Evolutionary conservation across 2,797 vertebrate genomes (phyloP).

Genomic region (Tauraco hartlaubi): DNA sequence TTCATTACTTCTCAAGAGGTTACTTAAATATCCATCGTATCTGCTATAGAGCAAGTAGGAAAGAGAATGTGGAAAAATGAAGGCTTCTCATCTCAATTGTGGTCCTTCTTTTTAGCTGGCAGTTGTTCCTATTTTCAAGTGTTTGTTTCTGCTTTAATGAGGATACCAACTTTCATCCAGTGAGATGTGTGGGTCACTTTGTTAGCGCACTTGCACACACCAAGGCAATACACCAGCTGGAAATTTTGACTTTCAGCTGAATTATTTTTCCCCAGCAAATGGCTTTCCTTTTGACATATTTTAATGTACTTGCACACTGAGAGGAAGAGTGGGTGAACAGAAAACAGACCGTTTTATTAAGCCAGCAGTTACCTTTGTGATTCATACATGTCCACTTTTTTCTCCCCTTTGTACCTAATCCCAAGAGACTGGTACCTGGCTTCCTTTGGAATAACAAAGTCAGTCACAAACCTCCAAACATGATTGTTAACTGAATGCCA

Average conservation of each 20-base stretch:
- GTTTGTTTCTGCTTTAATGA: constrained; percentile 88
- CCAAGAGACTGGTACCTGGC: constrained; percentile 84
- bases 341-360: constrained; percentile 88
- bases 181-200: constrained; percentile 81
- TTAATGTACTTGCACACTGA: constrained; percentile 88
- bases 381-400: constrained; percentile 82
- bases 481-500: constrained; percentile 86
- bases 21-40: constrained; percentile 51
- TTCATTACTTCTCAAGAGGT: constrained; percentile 70
- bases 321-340: constrained; percentile 86
- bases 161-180: constrained; percentile 84
- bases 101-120: constrained; percentile 67
- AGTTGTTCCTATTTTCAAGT: constrained; percentile 81
- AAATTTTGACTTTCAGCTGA: constrained; percentile 82
- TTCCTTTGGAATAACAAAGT: constrained; percentile 88
- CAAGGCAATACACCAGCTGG: constrained; percentile 80
- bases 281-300: constrained; percentile 87
- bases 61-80: constrained; percentile 46
- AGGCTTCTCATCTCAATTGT: constrained; percentile 48
- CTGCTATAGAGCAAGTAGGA: constrained; percentile 46
- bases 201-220: constrained; percentile 76
- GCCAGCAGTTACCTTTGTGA: constrained; percentile 88
- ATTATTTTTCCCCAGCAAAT: constrained; percentile 83
- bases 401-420: constrained; percentile 85
- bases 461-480: constrained; percentile 84